Conservation (phyloP, 1,140 invertebrate genomes). For the Theocolax elegans region DNA sequence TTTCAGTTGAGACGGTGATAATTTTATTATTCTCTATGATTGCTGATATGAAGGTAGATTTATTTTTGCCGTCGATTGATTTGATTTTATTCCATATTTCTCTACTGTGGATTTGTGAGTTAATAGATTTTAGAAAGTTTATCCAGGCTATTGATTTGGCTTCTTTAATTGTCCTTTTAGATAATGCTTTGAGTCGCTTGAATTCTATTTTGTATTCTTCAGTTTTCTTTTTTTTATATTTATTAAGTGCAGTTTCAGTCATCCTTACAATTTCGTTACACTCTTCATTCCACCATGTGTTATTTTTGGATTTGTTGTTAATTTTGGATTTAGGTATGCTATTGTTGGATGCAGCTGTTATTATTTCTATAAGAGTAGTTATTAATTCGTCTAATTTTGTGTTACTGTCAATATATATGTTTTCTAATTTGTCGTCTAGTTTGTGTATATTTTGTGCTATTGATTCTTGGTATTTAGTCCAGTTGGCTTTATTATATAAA, state of each 20-base stretch:
- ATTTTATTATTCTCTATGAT: not conserved
- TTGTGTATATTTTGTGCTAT: constrained; percentile 25
- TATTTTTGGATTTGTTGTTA: constrained; percentile 28
- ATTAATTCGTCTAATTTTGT: constrained; percentile 44
- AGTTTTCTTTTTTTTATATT: constrained; percentile 49
- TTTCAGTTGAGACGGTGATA: constrained; percentile 36
- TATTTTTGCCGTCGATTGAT: constrained; percentile 17
- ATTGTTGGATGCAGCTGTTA: constrained; percentile 46
- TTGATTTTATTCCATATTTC: constrained; percentile 42
- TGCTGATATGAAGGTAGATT: not conserved
- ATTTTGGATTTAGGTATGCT: no score
- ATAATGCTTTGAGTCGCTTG: constrained; percentile 47
- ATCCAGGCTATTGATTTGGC: constrained; percentile 30
- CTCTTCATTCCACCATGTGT: constrained; percentile 56
- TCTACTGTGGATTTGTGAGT: constrained; percentile 4
- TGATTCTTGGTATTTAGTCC: constrained; percentile 38
- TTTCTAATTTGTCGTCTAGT: constrained; percentile 32
- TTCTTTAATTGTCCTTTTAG: constrained; percentile 35
- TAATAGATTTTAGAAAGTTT: constrained; percentile 35
- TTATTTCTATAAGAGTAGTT: constrained; percentile 45
- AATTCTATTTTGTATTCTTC: constrained; percentile 45
- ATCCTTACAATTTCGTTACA: constrained; percentile 48
- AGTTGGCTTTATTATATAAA: constrained; percentile 51
- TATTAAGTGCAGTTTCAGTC: constrained; percentile 50
- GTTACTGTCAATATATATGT: not conserved